Conservation (phyloP, 2,888 invertebrate genomes). For the Oscheius onirici region DNA sequence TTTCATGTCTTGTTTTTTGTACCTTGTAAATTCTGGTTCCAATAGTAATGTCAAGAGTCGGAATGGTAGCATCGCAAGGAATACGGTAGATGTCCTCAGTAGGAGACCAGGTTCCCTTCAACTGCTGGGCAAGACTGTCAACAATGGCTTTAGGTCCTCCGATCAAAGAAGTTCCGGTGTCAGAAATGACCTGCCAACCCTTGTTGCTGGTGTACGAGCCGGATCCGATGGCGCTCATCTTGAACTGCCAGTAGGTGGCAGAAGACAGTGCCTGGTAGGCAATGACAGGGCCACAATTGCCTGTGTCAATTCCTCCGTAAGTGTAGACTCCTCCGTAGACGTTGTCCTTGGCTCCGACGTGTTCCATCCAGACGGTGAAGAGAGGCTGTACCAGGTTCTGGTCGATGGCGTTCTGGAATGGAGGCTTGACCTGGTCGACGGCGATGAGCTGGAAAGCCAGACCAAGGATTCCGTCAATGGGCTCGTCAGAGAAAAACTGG, state of each 20-base stretch:
- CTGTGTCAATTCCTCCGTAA: conserved; percentile 55
- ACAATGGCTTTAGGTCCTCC: conserved; percentile 50
- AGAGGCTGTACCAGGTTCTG: conserved; percentile 57
- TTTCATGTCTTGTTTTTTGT: no score
- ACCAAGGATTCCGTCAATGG: conserved; percentile 55
- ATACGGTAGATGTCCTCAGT: conserved; percentile 49
- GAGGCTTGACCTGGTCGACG: conserved; percentile 56
- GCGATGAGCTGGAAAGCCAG: conserved; percentile 57
- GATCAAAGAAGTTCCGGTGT: conserved; percentile 57
- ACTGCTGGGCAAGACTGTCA: conserved; percentile 38
- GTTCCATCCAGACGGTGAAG: conserved; percentile 61
- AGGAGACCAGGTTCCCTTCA: conserved; percentile 47
- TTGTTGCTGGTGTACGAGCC: conserved; percentile 43
- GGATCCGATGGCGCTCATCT: conserved; percentile 45
- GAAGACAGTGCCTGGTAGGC: conserved; percentile 56
- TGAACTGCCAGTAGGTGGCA: conserved; percentile 62
- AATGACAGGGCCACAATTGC: conserved; percentile 55
- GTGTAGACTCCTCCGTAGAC: conserved; percentile 56
- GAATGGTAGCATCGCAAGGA: conserved; percentile 44
- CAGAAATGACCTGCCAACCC: conserved; percentile 60
- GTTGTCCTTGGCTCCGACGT: conserved; percentile 51
- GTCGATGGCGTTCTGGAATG: conserved; percentile 54
- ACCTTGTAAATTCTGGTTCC: conserved; percentile 44
- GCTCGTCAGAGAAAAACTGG: conserved; percentile 74
- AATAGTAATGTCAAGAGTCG: conserved; percentile 51